Base-by-base conservation (phyloP, 2,797 vertebrate genomes). In the Hafferia zeledoni region DNA sequence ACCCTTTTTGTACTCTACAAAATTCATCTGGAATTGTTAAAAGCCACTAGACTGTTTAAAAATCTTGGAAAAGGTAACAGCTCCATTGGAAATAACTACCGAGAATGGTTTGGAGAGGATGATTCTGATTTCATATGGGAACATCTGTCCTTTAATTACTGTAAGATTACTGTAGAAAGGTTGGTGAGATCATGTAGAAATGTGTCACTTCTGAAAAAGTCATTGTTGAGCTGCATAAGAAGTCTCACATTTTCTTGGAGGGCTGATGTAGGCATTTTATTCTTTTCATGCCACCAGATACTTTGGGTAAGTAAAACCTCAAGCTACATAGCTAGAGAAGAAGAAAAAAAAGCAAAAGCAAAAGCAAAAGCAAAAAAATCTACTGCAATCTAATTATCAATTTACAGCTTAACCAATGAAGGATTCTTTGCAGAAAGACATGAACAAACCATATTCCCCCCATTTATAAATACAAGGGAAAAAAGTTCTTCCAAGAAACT, bases 381-480 rank as follows among this genome's bases (percentile, higher is more conserved):
- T 10, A 30, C 4, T 61, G 85, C 8, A 18, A 20, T 55, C 5
- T 50, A 14, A 63, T 70, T 52, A 59, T 39, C 17, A 41, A 37
- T 41, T 78, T 71, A 61, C 25, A 61, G 3, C 17, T 75, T 53
- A 87, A 60, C 2, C 27, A 78, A 33, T 28, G 30, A 43, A 31
- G 4, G 0, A 6, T 30, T 74, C 76, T 81, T 74, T 18, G 17
- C 17, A 64, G 22, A 87, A 72, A 3, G 49, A 39, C 16, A 77
- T 2, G 53, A 5, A 9, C 3, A 75, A 84, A 44, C 2, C 1
- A 23, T 59, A 60, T 82, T 1, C 1, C 5, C 13, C 9, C 1
- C 1, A 22, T 39, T 75, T 82, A 60, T 78, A 67, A 74, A 56
- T 31, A 27, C 1, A 63, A 8, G 17, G 1, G 25, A 47, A 79